Evolutionary conservation across 1,140 invertebrate species (phyloP).

Genomic region (Trichomalopsis sarcophagae): DNA sequence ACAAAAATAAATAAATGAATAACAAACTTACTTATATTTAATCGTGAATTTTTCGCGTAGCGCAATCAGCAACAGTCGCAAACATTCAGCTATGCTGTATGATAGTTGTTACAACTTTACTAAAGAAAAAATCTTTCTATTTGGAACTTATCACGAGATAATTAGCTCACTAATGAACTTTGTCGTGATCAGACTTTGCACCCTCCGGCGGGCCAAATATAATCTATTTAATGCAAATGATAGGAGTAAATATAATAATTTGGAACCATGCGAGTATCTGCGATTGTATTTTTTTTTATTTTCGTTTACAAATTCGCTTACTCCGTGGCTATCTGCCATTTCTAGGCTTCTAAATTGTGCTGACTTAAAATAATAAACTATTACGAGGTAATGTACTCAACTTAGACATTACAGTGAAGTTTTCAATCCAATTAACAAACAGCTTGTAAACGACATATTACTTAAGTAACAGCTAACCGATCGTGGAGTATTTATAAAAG

Average conservation of each 20-base stretch:
- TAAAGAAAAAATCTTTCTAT: slow-evolving; percentile 22
- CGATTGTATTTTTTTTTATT: neutral
- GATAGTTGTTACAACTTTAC: slow-evolving; percentile 44
- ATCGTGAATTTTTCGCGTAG: slow-evolving; percentile 64
- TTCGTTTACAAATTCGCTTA: too few relatives aligned
- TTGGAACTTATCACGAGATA: neutral
- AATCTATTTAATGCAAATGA: neutral
- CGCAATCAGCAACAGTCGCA: slow-evolving; percentile 65
- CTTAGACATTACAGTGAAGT: neutral
- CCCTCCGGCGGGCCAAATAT: slow-evolving; percentile 41
- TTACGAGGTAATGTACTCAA: too few relatives aligned
- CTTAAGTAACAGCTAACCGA: neutral
- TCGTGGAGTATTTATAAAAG: neutral
- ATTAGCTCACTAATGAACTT: slow-evolving; percentile 39
- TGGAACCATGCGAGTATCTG: neutral
- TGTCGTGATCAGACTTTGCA: slow-evolving; percentile 51
- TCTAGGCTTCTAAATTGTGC: too few relatives aligned
- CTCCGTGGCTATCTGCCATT: too few relatives aligned
- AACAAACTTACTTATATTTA: slow-evolving; percentile 49
- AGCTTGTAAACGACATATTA: too few relatives aligned
- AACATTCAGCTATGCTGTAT: slow-evolving; percentile 58
- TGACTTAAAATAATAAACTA: too few relatives aligned
- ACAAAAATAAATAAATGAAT: slow-evolving; percentile 2
- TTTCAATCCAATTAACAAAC: neutral
- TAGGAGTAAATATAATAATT: neutral